Conservation (phyloP, 2,797 vertebrate species). For the Channa striata region DNA sequence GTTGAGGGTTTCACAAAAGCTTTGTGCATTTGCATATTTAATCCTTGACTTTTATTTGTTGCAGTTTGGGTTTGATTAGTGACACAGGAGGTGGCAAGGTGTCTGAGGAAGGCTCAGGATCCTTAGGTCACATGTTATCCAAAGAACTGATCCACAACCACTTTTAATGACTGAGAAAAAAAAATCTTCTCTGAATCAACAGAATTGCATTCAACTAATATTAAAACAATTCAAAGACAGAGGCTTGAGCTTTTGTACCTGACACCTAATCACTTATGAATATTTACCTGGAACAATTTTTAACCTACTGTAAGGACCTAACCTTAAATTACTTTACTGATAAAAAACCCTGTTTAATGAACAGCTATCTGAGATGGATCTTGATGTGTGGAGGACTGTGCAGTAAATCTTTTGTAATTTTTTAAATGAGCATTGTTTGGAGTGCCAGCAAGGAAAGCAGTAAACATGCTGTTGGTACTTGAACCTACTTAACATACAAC, state of each 20-base stretch:
- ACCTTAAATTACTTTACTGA: slow-evolving; percentile 16
- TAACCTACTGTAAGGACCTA: neutral
- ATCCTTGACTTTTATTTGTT: slow-evolving; percentile 20
- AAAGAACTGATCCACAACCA: slow-evolving; percentile 4
- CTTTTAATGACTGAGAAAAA: slow-evolving; percentile 16
- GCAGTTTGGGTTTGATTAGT: slow-evolving; percentile 16
- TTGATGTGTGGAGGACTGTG: neutral
- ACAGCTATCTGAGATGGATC: neutral
- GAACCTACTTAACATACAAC: no score
- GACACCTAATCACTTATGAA: slow-evolving; percentile 1
- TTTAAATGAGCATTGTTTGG: neutral
- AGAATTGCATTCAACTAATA: neutral
- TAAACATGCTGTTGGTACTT: neutral
- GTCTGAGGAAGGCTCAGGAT: neutral
- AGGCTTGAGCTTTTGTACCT: slow-evolving; percentile 6
- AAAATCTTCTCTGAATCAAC: slow-evolving; percentile 15
- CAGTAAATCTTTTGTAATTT: neutral
- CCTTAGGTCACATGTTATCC: slow-evolving; percentile 14
- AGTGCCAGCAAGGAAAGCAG: neutral
- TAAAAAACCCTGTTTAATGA: neutral
- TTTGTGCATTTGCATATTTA: slow-evolving; percentile 41
- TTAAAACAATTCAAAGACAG: slow-evolving; percentile 22
- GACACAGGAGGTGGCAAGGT: slow-evolving; percentile 1
- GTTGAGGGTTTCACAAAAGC: neutral
- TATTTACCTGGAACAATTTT: slow-evolving; percentile 15